Evolutionary conservation across 2,113 vertebrate genomes (phyloP).

Genomic region (Rhinoptilus africanus): DNA sequence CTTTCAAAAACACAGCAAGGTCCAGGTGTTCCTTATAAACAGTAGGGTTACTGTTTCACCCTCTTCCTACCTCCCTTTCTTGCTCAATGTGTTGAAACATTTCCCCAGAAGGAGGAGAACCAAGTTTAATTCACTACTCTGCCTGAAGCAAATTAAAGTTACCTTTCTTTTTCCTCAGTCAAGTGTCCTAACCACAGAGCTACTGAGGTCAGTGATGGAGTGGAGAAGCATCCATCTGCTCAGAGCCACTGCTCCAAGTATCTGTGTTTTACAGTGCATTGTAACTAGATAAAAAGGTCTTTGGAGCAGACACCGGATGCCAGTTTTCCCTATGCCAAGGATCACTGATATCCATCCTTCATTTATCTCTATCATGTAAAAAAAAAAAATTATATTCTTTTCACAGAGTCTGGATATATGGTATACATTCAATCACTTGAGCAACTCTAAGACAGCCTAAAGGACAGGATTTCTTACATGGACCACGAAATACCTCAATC

Average conservation of each 20-base stretch:
- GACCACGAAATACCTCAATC: neutral
- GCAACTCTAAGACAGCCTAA: neutral
- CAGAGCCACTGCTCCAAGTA: neutral
- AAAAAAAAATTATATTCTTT: neutral
- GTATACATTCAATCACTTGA: neutral
- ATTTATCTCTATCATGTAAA: neutral
- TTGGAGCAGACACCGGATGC: neutral
- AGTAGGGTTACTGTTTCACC: neutral
- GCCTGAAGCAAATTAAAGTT: neutral
- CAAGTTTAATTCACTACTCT: neutral
- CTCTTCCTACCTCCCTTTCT: neutral
- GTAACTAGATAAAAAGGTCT: neutral
- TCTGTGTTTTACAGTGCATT: neutral
- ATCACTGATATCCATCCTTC: neutral
- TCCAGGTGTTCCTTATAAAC: neutral
- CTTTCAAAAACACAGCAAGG: neutral
- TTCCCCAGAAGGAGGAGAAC: neutral
- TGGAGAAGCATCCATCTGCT: neutral
- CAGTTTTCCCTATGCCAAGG: neutral
- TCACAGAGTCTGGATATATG: neutral
- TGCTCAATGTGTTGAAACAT: neutral
- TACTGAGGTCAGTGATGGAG: neutral
- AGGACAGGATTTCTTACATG: neutral
- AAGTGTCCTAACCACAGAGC: neutral
- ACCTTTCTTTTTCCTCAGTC: neutral